Evolutionary conservation across 2,113 vertebrate species (phyloP).

Genomic region (Trichechus manatus): DNA sequence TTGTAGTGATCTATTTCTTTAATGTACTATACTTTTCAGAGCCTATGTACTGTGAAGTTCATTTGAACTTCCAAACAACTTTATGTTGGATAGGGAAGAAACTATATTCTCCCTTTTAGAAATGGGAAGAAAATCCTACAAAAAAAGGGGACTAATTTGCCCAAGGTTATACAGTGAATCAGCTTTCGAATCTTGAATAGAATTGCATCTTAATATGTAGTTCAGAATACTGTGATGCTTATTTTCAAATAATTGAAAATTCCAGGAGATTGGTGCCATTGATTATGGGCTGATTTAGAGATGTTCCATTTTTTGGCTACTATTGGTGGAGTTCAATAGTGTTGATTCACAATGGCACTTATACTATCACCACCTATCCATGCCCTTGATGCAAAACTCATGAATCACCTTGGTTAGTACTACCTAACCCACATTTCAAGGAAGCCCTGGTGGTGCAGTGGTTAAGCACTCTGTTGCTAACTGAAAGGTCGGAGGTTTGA

Average conservation of each 20-base stretch:
- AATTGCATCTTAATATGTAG: neutral
- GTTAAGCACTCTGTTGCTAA: too few species aligned
- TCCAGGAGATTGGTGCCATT: neutral
- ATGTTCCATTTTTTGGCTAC: neutral
- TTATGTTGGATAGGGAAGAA: neutral
- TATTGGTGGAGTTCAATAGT: neutral
- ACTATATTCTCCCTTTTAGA: neutral
- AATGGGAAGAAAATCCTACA: neutral
- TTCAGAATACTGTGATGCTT: neutral
- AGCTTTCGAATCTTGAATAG: neutral
- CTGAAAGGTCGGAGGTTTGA: too few species aligned
- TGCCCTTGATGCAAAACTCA: neutral
- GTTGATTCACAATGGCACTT: neutral
- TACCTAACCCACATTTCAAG: neutral
- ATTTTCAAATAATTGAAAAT: slow-evolving; percentile 45
- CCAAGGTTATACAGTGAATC: neutral
- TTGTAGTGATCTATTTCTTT: neutral
- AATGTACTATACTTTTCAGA: neutral
- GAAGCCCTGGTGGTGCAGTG: too few species aligned
- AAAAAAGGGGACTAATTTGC: slow-evolving; percentile 35
- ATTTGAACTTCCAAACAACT: slow-evolving; percentile 17
- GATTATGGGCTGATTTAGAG: neutral
- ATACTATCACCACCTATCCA: neutral
- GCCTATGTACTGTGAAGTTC: neutral
- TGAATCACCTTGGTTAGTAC: neutral